Percentiles rank a stretch among this genome's conserved stretches.
These are phyloP conservation scores for Okapia johnstoni DNA, from an alignment of 2,113 vertebrate species.

Conservation along the genomic window DNA sequence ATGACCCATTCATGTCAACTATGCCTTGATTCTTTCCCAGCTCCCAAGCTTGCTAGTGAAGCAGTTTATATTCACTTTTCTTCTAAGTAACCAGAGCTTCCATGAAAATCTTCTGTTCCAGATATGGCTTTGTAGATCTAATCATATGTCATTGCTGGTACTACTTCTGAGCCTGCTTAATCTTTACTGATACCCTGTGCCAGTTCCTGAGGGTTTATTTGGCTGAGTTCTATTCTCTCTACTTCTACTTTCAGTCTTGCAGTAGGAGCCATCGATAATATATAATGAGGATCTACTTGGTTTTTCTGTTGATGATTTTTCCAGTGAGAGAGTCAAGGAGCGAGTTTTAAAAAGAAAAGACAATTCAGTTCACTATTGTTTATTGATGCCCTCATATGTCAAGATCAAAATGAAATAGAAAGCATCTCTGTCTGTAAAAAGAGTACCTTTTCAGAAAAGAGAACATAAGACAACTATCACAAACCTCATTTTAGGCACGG, in stretches of 20 bases:
- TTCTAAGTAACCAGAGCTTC: conserved; percentile 2
- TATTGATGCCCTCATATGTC: not conserved
- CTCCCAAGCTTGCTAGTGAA: not conserved
- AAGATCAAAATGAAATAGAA: not conserved
- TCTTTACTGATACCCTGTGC: not conserved
- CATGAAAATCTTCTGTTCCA: not conserved
- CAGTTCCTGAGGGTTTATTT: not conserved
- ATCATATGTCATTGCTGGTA: not conserved
- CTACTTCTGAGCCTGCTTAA: not conserved
- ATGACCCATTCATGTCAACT: not conserved
- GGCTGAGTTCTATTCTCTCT: not conserved
- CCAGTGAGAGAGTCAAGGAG: not conserved
- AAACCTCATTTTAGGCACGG: not conserved
- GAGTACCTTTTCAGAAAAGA: not conserved
- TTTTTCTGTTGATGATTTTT: conserved; percentile 21
- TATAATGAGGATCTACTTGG: not conserved
- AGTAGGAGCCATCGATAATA: not conserved
- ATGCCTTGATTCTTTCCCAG: not conserved
- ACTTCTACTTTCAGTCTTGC: not conserved
- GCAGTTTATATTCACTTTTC: not conserved
- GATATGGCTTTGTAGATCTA: not conserved
- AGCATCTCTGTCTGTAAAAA: not conserved
- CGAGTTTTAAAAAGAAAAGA: not conserved
- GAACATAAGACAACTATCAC: not conserved
- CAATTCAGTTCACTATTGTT: not conserved